A percentile compares a stretch with the other conserved stretches of the same genome.
phyloP scores from a whole-genome alignment of 1,140 invertebrate genomes.

The Diploscapter pachys region DNA sequence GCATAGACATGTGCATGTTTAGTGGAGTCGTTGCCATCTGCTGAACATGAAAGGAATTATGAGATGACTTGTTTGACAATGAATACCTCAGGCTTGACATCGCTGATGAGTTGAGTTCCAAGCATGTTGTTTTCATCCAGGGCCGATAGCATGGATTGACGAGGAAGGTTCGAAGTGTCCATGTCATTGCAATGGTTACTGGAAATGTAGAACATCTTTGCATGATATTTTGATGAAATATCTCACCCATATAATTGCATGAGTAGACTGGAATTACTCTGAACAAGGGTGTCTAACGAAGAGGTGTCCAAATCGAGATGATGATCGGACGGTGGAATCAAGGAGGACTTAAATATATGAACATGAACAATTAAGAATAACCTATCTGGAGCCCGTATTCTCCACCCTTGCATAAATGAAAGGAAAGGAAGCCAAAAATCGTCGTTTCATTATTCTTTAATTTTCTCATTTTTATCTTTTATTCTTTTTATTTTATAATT shows the following conservation, averaged over 20 bases:
- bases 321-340: constrained; percentile 35
- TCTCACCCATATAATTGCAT: constrained; percentile 35
- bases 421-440: neutral
- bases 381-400: neutral
- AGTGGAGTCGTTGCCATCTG: neutral
- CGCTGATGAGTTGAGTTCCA: neutral
- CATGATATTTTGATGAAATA: constrained; percentile 9
- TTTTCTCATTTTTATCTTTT: neutral
- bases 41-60: no score
- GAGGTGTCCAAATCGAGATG: constrained; percentile 35
- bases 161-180: constrained; percentile 12
- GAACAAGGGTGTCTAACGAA: constrained; percentile 30
- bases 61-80: neutral
- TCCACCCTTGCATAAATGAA: no score
- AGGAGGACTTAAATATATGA: constrained; percentile 9
- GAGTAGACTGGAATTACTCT: constrained; percentile 33
- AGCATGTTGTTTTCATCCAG: constrained; percentile 18
- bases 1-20: neutral
- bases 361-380: constrained; percentile 12
- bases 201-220: constrained; percentile 19
- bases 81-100: constrained; percentile 13
- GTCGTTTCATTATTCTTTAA: neutral
- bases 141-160: constrained; percentile 14
- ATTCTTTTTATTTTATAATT: constrained; percentile 7
- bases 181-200: constrained; percentile 30